phyloP scores from a whole-genome alignment of 1,140 invertebrate genomes.

The Wiebesia pumilae region DNA sequence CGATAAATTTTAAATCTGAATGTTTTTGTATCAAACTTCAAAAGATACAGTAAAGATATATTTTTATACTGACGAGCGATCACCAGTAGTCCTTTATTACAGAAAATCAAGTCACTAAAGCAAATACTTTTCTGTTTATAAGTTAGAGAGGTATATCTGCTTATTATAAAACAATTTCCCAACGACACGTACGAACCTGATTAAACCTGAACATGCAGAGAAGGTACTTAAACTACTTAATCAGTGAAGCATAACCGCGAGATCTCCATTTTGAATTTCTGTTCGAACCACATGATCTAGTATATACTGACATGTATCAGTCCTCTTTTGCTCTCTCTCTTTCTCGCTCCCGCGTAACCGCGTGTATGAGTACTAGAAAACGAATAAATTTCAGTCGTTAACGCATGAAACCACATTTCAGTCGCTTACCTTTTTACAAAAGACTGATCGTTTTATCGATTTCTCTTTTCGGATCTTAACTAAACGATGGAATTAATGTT shows the following conservation, averaged over 20 bases:
- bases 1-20: too few species aligned
- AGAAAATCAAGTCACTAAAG: not conserved
- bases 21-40: too few species aligned
- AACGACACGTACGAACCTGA: not conserved
- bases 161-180: not conserved
- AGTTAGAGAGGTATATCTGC: not conserved
- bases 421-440: not conserved
- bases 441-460: slow-evolving; percentile 28
- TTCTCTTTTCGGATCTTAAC: not conserved
- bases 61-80: too few species aligned
- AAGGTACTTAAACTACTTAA: not conserved
- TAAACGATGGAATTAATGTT: slow-evolving; percentile 4
- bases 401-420: not conserved
- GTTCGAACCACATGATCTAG: not conserved
- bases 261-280: slow-evolving; percentile 2
- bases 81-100: too few species aligned
- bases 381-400: slow-evolving; percentile 17
- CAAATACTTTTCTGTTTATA: not conserved
- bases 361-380: not conserved
- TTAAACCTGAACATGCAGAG: not conserved
- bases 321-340: not conserved
- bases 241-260: slow-evolving; percentile 22
- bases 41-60: too few species aligned
- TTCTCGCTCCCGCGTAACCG: not conserved
- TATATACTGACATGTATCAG: not conserved